Evolutionary conservation across 2,888 invertebrate genomes (phyloP).

Genomic region (Strigamia maritima): DNA sequence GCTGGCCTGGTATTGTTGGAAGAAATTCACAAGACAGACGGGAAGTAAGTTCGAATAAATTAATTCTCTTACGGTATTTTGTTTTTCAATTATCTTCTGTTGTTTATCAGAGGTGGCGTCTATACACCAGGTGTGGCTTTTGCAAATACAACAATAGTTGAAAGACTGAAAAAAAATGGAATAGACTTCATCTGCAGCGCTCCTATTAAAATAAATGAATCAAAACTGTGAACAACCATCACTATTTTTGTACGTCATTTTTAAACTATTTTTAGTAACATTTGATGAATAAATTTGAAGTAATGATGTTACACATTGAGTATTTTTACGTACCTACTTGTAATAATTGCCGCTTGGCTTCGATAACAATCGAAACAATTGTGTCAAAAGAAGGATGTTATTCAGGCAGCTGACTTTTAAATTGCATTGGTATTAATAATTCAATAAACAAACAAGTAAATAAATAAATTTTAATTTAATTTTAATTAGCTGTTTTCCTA

Average conservation of each 20-base stretch:
- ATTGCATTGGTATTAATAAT: background rate
- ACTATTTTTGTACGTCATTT: too few relatives aligned
- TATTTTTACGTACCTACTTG: too few relatives aligned
- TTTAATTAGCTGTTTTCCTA: background rate
- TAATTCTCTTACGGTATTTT: slow-evolving; percentile 19
- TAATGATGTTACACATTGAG: too few relatives aligned
- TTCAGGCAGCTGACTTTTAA: background rate
- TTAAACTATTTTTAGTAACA: too few relatives aligned
- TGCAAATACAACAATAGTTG: slow-evolving; percentile 71
- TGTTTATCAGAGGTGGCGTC: slow-evolving; percentile 73
- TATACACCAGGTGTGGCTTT: slow-evolving; percentile 82
- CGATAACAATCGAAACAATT: background rate
- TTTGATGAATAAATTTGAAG: too few relatives aligned
- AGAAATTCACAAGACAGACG: slow-evolving; percentile 73
- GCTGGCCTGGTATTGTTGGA: slow-evolving; percentile 71
- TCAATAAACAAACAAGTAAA: background rate
- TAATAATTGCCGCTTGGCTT: background rate
- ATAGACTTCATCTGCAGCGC: slow-evolving; percentile 21
- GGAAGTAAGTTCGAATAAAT: slow-evolving; percentile 58
- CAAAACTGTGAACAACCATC: background rate
- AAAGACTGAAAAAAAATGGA: slow-evolving; percentile 68
- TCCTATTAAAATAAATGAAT: background rate
- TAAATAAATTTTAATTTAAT: background rate
- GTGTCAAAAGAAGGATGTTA: background rate
- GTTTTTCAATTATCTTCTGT: slow-evolving; percentile 3